Evolutionary conservation across 2,113 vertebrate genomes (phyloP).

Genomic region (Entelurus aequoreus): DNA sequence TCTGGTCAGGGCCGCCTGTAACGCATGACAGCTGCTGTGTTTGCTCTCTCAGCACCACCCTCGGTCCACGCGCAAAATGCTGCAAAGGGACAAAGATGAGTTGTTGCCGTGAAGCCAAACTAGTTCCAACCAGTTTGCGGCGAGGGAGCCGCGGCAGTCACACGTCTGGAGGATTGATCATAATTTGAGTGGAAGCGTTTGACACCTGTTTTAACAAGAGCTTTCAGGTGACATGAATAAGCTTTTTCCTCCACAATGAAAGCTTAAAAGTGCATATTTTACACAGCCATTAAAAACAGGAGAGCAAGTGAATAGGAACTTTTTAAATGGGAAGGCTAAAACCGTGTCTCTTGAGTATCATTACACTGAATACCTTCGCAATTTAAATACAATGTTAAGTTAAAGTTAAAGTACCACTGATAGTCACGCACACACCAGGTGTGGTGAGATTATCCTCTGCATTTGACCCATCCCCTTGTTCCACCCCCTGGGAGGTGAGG

Average conservation of each 20-base stretch:
- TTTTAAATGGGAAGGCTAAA: slow-evolving; percentile 15
- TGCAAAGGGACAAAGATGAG: slow-evolving; percentile 57
- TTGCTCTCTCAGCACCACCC: slow-evolving; percentile 57
- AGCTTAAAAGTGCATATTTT: slow-evolving; percentile 40
- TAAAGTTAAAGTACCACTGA: too few relatives aligned
- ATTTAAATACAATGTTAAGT: too few relatives aligned
- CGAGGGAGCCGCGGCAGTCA: slow-evolving; percentile 30
- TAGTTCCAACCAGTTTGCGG: slow-evolving; percentile 43
- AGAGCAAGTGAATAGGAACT: slow-evolving; percentile 40
- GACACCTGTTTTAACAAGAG: slow-evolving; percentile 28
- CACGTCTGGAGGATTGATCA: slow-evolving; percentile 20
- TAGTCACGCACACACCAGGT: too few relatives aligned
- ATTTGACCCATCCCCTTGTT: too few relatives aligned
- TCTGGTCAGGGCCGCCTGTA: slow-evolving; percentile 64
- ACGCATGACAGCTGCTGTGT: slow-evolving; percentile 68
- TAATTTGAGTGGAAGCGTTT: slow-evolving; percentile 31
- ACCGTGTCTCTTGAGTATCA: slow-evolving; percentile 26
- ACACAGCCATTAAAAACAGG: slow-evolving; percentile 47
- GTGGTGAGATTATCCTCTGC: too few relatives aligned
- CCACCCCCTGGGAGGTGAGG: too few relatives aligned
- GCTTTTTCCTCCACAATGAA: slow-evolving; percentile 32
- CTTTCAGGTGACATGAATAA: slow-evolving; percentile 22
- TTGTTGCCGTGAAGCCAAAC: slow-evolving; percentile 30
- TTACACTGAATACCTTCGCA: not conserved
- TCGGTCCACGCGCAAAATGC: slow-evolving; percentile 61